Evolutionary conservation across 2,797 vertebrate species (phyloP), one percentile per base, ranked within the genome.

Genomic region (Enteromius viviparus): DNA sequence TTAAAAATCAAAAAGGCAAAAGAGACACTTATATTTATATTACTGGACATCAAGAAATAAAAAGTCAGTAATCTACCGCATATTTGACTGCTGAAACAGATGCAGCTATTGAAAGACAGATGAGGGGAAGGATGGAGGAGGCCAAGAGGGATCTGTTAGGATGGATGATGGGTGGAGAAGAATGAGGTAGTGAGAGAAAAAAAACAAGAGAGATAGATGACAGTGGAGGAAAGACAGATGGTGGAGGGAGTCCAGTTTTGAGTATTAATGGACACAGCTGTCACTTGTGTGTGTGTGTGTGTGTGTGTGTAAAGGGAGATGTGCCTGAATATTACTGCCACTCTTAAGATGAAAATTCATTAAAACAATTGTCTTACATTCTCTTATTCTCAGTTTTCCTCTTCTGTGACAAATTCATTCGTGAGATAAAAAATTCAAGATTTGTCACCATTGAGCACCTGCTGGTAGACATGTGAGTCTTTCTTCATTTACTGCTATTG

Each of bases 261-360:
- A 90, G 90, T 89, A 89, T 92, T 92, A 93, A 93, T 92, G 89
- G 91, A 90, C 92, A 90, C 93, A 94, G 92, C 93, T 95, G 94
- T 91, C 91, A 92, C 85, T 91, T 91, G 90, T 60, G 76, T 4
- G 68, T 60, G n/a, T 21, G 80, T 80, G 71, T 72, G 21, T 82
- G 79, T 4, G 68, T 60, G n/a, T 21, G 78, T 80, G 71, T 80
- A 37, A 37, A 0, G 42, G 68, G 53, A 49, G 68, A n/a, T 2
- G 6, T 55, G 3, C 11, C 14, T 32, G 66, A 51, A 74, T 62
- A 17, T 53, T 12, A 32, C 58, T 47, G 29, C 17, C 23, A 64
- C 76, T 51, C 21, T 23, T 74, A 51, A 17, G 1, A 21, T 19
- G 29, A 21, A 17, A 69, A 76, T 76, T 64, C 26, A 26, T 26